Percentiles rank a stretch among this genome's conserved stretches.
Evolutionary conservation across 2,113 vertebrate species (phyloP).

Genomic region (Corythaixoides concolor): DNA sequence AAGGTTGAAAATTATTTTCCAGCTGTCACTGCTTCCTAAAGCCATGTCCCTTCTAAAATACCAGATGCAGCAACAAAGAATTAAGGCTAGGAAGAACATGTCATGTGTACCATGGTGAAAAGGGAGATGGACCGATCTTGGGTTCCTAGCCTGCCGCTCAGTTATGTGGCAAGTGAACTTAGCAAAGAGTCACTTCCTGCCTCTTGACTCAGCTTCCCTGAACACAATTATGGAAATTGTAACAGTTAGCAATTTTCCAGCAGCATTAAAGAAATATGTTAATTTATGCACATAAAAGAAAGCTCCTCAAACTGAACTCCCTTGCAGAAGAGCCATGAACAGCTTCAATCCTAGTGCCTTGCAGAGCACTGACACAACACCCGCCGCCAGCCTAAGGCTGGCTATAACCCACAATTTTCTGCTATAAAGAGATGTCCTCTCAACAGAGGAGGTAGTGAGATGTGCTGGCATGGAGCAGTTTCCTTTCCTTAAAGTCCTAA

Average conservation of each 20-base stretch:
- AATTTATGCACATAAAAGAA: background rate
- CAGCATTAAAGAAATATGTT: background rate
- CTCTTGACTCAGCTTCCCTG: background rate
- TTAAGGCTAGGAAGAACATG: background rate
- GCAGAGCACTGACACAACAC: background rate
- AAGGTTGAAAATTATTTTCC: background rate
- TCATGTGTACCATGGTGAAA: background rate
- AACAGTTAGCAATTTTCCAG: background rate
- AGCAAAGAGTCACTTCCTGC: background rate
- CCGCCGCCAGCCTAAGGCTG: background rate
- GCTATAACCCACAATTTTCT: background rate
- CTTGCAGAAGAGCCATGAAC: background rate
- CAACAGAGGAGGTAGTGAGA: background rate
- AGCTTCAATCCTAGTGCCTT: background rate
- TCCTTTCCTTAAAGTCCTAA: background rate
- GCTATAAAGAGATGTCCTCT: background rate
- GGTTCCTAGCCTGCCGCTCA: background rate
- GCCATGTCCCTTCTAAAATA: background rate
- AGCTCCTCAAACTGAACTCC: background rate
- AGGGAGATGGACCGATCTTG: background rate
- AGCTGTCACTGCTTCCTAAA: background rate
- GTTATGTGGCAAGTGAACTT: background rate
- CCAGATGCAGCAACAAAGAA: background rate
- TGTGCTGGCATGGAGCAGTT: background rate
- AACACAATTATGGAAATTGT: background rate